Evolutionary conservation across 2,888 invertebrate genomes (phyloP).

Genomic region (Plusia festucae): DNA sequence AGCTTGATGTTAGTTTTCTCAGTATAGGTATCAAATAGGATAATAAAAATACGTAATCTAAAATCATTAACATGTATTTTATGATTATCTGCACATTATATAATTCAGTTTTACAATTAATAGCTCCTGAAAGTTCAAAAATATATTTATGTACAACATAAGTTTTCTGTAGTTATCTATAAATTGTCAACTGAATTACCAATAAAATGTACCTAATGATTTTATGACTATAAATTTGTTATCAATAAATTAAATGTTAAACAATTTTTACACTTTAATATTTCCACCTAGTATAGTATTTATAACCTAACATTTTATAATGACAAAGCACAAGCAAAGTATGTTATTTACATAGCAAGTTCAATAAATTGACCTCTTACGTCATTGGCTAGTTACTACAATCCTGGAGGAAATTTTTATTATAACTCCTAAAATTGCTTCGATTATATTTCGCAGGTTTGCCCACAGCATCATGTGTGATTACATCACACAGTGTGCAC

Average conservation of each 20-base stretch:
- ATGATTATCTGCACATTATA: slow-evolving; percentile 38
- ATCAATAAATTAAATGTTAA: slow-evolving; percentile 55
- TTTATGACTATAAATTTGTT: slow-evolving; percentile 55
- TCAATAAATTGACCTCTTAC: slow-evolving; percentile 54
- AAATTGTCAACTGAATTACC: slow-evolving; percentile 47
- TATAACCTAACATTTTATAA: slow-evolving; percentile 42
- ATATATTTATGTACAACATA: slow-evolving; percentile 48
- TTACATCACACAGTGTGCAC: neutral
- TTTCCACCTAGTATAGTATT: slow-evolving; percentile 47
- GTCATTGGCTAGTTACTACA: slow-evolving; percentile 26
- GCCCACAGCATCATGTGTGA: neutral
- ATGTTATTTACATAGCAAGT: slow-evolving; percentile 55
- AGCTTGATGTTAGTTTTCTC: slow-evolving; percentile 4
- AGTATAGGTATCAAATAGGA: slow-evolving; percentile 24
- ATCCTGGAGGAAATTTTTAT: slow-evolving; percentile 18
- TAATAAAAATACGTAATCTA: slow-evolving; percentile 32
- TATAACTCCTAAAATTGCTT: slow-evolving; percentile 11
- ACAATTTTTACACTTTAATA: slow-evolving; percentile 52
- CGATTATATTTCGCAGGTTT: neutral
- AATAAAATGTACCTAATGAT: slow-evolving; percentile 44
- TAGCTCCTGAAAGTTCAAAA: slow-evolving; percentile 32
- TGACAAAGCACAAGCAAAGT: slow-evolving; percentile 55
- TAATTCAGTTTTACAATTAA: slow-evolving; percentile 47
- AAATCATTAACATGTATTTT: slow-evolving; percentile 47
- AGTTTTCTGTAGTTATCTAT: slow-evolving; percentile 19